phyloP scores from a whole-genome alignment of 2,797 vertebrate genomes.

The Nasua narica region DNA sequence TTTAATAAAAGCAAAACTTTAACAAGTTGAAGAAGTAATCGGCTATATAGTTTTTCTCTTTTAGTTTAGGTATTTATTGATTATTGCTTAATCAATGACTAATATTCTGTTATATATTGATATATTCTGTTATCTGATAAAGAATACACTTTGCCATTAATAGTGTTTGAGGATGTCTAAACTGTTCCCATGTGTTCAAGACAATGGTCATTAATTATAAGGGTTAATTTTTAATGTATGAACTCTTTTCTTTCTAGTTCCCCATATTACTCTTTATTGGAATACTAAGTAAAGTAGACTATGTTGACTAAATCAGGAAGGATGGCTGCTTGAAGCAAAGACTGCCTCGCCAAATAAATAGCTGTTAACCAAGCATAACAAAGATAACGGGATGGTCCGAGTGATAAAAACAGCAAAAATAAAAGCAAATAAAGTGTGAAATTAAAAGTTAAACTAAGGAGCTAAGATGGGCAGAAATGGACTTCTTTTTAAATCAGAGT shows the following conservation, averaged over 20 bases:
- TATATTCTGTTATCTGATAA: not conserved
- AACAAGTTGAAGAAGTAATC: not conserved
- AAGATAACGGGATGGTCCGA: not conserved
- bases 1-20: not conserved
- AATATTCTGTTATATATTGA: not conserved
- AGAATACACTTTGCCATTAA: not conserved
- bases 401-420: conserved; percentile 29
- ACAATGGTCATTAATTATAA: not conserved
- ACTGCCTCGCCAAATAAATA: not conserved
- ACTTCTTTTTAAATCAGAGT: not conserved
- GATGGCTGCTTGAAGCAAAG: not conserved
- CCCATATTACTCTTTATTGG: not conserved
- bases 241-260: not conserved
- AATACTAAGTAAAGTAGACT: not conserved
- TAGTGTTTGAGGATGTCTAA: not conserved
- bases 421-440: conserved; percentile 46
- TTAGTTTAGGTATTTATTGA: not conserved
- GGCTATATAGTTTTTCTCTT: not conserved
- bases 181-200: not conserved
- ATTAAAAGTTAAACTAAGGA: conserved; percentile 39
- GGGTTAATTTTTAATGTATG: not conserved
- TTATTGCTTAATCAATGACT: not conserved
- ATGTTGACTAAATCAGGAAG: not conserved
- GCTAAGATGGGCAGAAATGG: not conserved
- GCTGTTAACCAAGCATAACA: conserved; percentile 20